Base-by-base conservation (phyloP, 2,888 invertebrate genomes). In the Ametastegia equiseti region DNA sequence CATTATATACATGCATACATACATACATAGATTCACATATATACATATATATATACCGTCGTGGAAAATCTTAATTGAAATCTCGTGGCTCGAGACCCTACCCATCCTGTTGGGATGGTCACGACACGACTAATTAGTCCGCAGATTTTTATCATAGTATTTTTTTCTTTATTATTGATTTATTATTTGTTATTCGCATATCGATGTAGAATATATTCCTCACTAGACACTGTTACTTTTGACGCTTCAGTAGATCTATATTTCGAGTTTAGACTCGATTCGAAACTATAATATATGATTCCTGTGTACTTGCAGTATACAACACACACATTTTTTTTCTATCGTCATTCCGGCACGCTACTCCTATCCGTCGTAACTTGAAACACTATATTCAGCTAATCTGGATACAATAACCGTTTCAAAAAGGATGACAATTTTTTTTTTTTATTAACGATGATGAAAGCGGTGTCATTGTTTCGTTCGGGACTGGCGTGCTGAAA, bases 51-150 rank as follows among this genome's bases (percentile, higher is more conserved):
- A 69, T 15, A 42, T 27, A 33, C 19, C 54, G 42, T 63, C 42
- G 81, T 83, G 85, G 80, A 83, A 84, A 85, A 89, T 89, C 88
- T 88, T 88, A 88, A 89, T 89, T 89, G 86, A 87, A 88, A 89
- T 90, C 86, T 87, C 85, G 60, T 42, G 78, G 60, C 54, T 78
- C 63, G 30, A 60, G 78, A 33, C 42, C 33, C 78, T 30, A 45
- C n/a, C n/a, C 69, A 19, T n/a, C 78, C 60, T 42, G 63, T 39
- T 63, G 78, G 23, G n/a, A n/a, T 54, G 60, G 78, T 78, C 78
- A 57, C 78, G 78, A 54, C 75, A 75, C 60, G 78, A 60, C 78
- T 63, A 78, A 78, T 78, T 78, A 54, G 78, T 57, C 57, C 33
- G n/a, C n/a, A 63, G 60, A 19, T 60, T 78, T 78, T 57, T 60